These are phyloP conservation scores for Luscinia luscinia DNA, from an alignment of 2,797 vertebrate species.

Conservation along the genomic window DNA sequence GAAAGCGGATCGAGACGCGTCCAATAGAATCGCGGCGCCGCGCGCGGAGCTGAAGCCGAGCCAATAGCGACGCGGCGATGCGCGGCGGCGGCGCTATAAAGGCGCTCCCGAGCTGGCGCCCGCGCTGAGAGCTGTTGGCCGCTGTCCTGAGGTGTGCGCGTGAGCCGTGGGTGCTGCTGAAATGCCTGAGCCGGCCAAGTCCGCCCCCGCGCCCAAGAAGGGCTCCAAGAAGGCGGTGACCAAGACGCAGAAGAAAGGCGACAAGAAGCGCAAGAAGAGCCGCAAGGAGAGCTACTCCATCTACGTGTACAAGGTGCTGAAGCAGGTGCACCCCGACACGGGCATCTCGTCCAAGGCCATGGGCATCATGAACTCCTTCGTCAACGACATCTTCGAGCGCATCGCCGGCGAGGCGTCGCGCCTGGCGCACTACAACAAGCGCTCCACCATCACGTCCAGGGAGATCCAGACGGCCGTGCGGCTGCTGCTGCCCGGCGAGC, in stretches of 20 bases:
- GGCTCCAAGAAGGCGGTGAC: conserved; percentile 83
- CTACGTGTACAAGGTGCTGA: conserved; percentile 75
- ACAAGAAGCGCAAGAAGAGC: conserved; percentile 65
- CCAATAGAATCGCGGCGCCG: too few relatives aligned
- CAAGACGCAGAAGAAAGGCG: conserved; percentile 83
- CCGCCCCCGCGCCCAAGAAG: conserved; percentile 76
- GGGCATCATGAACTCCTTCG: conserved; percentile 77
- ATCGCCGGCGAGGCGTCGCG: conserved; percentile 75
- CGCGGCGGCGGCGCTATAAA: too few relatives aligned
- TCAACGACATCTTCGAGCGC: conserved; percentile 64
- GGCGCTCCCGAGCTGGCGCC: too few relatives aligned
- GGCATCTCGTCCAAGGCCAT: conserved; percentile 69
- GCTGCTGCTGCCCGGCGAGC: conserved; percentile 18
- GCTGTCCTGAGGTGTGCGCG: too few relatives aligned
- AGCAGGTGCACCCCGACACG: conserved; percentile 71
- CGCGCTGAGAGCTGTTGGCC: too few relatives aligned
- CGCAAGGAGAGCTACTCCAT: conserved; percentile 47
- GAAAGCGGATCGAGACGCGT: too few relatives aligned
- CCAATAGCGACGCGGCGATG: too few relatives aligned
- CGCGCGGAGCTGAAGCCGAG: too few relatives aligned
- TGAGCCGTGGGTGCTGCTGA: too few relatives aligned
- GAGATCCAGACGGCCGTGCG: conserved; percentile 37
- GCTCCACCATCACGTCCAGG: conserved; percentile 80
- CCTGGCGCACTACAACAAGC: conserved; percentile 84
- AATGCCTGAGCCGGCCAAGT: conserved; percentile 81